Evolutionary conservation across 2,797 vertebrate species (phyloP).

Genomic region (Crax fasciolata): DNA sequence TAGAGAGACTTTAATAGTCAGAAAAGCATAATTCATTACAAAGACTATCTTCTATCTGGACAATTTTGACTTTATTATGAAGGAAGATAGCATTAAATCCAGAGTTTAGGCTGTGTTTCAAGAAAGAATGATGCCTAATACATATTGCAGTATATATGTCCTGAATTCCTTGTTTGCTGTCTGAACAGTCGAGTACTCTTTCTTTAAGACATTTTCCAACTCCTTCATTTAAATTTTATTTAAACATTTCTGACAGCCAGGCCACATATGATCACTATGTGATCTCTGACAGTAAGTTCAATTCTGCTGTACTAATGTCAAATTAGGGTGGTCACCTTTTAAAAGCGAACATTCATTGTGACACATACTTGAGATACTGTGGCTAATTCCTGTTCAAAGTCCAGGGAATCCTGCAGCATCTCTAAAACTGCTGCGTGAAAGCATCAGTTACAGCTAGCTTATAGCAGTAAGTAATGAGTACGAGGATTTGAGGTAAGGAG

Average conservation of each 20-base stretch:
- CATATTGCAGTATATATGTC: not conserved
- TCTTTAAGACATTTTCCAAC: not conserved
- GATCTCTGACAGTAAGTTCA: not conserved
- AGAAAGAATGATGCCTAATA: not conserved
- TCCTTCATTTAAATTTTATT: not conserved
- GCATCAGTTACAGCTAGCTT: not conserved
- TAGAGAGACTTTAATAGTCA: not conserved
- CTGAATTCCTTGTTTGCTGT: not conserved
- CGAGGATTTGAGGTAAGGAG: conserved; percentile 7
- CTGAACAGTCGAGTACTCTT: not conserved
- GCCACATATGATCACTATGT: not conserved
- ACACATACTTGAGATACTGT: not conserved
- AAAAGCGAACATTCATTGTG: conserved; percentile 8
- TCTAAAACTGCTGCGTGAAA: conserved; percentile 33
- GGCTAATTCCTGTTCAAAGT: conserved; percentile 13
- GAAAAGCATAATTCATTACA: not conserved
- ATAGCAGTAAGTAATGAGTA: not conserved
- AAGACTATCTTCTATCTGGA: not conserved
- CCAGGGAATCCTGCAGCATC: conserved; percentile 27
- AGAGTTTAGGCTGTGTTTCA: not conserved
- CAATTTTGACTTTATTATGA: not conserved
- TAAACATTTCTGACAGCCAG: not conserved
- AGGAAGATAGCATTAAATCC: not conserved
- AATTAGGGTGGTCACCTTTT: conserved; percentile 9
- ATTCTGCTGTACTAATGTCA: not conserved